A percentile compares a stretch with the other conserved stretches of the same genome.
These are phyloP conservation scores for Plotosus lineatus DNA, from an alignment of 2,113 vertebrate genomes.

Conservation along the genomic window DNA sequence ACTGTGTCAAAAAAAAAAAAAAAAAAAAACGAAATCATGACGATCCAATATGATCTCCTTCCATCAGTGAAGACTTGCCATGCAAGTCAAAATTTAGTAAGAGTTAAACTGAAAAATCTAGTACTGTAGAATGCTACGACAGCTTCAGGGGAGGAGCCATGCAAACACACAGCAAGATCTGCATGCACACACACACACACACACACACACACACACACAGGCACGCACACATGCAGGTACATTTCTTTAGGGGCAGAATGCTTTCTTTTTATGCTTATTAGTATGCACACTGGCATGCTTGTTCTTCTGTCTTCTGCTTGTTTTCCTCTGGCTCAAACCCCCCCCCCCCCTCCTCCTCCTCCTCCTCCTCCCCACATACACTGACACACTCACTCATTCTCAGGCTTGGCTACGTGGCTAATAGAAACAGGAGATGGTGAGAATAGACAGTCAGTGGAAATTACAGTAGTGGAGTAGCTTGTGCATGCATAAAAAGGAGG, in stretches of 20 bases:
- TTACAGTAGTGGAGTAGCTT: constrained; percentile 34
- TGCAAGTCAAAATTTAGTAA: constrained; percentile 27
- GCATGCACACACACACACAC: constrained; percentile 39
- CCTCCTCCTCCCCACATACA: too few species aligned
- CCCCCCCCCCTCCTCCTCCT: too few species aligned
- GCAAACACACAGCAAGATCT: constrained; percentile 55
- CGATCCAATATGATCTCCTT: not conserved
- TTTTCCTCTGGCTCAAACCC: constrained; percentile 63
- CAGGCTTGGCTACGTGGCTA: constrained; percentile 34
- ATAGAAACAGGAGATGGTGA: constrained; percentile 45
- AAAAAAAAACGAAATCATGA: not conserved
- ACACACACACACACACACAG: not conserved
- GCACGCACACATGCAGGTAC: constrained; percentile 10
- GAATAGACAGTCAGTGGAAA: constrained; percentile 39
- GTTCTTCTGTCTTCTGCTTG: constrained; percentile 76
- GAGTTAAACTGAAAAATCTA: not conserved
- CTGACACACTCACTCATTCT: constrained; percentile 44
- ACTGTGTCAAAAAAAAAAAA: too few species aligned
- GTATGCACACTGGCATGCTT: constrained; percentile 71
- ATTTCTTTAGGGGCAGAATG: constrained; percentile 34
- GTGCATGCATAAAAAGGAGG: constrained; percentile 38
- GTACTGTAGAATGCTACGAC: constrained; percentile 10
- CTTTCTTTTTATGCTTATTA: constrained; percentile 64
- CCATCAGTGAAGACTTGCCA: constrained; percentile 6
- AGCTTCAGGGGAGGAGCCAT: constrained; percentile 47